These are phyloP conservation scores for Crotalus helleri DNA, from an alignment of 2,113 vertebrate genomes.

Conservation along the genomic window DNA sequence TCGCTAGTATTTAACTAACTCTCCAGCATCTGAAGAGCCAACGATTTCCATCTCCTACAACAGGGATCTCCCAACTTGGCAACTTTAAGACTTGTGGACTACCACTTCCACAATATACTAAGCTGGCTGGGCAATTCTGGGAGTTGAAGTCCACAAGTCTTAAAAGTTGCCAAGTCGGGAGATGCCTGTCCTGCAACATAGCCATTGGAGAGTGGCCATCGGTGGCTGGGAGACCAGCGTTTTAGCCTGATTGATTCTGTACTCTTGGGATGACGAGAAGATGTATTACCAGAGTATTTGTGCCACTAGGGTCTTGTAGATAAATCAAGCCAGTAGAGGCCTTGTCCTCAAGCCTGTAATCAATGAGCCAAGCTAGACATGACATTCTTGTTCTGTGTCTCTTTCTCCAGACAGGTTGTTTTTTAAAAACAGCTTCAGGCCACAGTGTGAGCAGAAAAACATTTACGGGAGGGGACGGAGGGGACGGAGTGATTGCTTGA, in stretches of 20 bases:
- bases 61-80: neutral
- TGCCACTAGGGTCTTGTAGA: neutral
- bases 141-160: neutral
- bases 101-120: neutral
- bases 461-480: neutral
- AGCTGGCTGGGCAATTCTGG: neutral
- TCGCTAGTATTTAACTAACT: neutral
- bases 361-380: neutral
- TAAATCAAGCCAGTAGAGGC: neutral
- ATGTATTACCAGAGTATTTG: neutral
- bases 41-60: neutral
- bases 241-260: neutral
- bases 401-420: neutral
- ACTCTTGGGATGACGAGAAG: neutral
- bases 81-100: neutral
- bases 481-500: neutral
- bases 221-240: neutral
- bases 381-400: neutral
- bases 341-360: neutral
- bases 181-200: neutral
- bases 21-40: neutral
- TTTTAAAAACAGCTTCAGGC: neutral
- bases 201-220: neutral
- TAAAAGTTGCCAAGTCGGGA: neutral
- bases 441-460: neutral